Conservation (phyloP, 2,797 vertebrate genomes). For the Mus caroli region DNA sequence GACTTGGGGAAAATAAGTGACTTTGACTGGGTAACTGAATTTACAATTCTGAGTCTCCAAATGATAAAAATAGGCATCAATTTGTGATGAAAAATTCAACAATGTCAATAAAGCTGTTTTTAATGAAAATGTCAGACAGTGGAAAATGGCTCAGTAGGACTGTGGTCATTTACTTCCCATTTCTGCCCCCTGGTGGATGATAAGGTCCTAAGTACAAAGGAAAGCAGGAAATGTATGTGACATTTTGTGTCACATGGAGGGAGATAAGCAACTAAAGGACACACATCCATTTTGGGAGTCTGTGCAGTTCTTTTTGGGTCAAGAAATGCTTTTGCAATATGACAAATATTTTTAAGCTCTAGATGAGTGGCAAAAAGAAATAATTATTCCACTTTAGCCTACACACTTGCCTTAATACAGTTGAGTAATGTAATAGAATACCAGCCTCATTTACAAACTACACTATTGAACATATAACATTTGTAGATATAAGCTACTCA, state of each 20-base stretch:
- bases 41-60: not conserved
- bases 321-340: conserved; percentile 76
- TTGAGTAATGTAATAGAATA: not conserved
- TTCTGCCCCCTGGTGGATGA: conserved; percentile 28
- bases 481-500: not conserved
- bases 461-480: not conserved
- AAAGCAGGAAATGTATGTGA: not conserved
- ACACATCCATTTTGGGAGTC: conserved; percentile 86
- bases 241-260: not conserved
- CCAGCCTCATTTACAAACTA: not conserved
- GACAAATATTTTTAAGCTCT: conserved; percentile 41
- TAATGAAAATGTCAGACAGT: conserved; percentile 14
- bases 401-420: not conserved
- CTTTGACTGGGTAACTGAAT: not conserved
- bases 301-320: conserved; percentile 88
- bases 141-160: fast-evolving
- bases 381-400: not conserved
- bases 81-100: not conserved
- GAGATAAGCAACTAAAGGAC: not conserved
- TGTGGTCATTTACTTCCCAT: not conserved
- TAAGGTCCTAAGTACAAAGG: not conserved
- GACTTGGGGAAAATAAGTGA: conserved; percentile 18
- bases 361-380: conserved; percentile 28
- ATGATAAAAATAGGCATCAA: not conserved
- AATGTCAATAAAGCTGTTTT: not conserved